phyloP scores from a whole-genome alignment of 2,888 invertebrate species.

The Athalia circularis region DNA sequence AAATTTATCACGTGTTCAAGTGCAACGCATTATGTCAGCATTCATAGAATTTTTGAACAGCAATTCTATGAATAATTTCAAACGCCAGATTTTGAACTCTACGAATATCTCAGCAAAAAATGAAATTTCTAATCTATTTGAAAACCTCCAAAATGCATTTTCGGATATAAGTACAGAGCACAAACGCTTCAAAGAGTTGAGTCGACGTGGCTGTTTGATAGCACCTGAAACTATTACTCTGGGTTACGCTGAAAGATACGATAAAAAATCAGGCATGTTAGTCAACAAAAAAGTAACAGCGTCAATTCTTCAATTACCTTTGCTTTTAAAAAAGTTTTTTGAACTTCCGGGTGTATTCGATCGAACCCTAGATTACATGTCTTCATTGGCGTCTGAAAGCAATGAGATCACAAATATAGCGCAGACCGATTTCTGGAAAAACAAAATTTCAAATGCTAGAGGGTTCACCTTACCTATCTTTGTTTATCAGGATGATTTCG shows the following conservation, averaged over 20 bases:
- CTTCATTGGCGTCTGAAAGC: slow-evolving; percentile 8
- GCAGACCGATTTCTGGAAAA: slow-evolving; percentile 48
- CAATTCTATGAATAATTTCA: slow-evolving; percentile 36
- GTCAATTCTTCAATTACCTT: slow-evolving; percentile 28
- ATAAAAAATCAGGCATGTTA: slow-evolving; percentile 31
- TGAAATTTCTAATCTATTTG: slow-evolving; percentile 41
- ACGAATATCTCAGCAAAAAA: neutral
- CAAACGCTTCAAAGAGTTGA: slow-evolving; percentile 39
- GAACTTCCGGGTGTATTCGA: slow-evolving; percentile 34
- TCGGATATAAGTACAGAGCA: slow-evolving; percentile 38
- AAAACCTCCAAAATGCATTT: slow-evolving; percentile 43
- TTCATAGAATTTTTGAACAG: slow-evolving; percentile 39
- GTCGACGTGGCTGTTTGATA: slow-evolving; percentile 34
- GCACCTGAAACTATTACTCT: slow-evolving; percentile 39
- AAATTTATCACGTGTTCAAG: slow-evolving; percentile 30
- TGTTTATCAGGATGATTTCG: slow-evolving; percentile 49
- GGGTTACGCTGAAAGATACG: slow-evolving; percentile 15
- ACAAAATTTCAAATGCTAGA: slow-evolving; percentile 40
- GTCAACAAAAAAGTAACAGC: slow-evolving; percentile 39
- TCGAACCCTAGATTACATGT: slow-evolving; percentile 15
- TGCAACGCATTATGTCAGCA: slow-evolving; percentile 28
- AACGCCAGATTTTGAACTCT: slow-evolving; percentile 28
- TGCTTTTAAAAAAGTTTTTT: slow-evolving; percentile 37
- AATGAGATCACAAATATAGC: slow-evolving; percentile 39
- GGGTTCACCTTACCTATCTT: slow-evolving; percentile 47